Conservation (phyloP, 1,140 invertebrate species). For the Sycobia sp. region DNA sequence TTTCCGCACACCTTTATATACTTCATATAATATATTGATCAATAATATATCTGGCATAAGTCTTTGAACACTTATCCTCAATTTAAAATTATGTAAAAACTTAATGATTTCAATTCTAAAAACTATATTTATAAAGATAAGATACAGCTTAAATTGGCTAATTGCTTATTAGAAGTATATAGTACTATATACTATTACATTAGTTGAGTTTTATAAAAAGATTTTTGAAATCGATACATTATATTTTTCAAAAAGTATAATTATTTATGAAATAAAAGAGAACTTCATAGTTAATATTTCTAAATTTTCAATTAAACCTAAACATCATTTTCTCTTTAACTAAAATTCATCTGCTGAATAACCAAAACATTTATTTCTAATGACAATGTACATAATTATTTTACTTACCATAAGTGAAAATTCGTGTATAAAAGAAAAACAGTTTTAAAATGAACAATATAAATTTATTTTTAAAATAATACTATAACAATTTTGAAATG, state of each 20-base stretch:
- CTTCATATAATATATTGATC: conserved; percentile 16
- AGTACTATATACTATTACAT: conserved; percentile 19
- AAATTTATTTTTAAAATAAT: conserved; percentile 34
- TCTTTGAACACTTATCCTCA: conserved; percentile 4
- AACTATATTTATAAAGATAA: conserved; percentile 11
- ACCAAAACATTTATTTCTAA: not conserved
- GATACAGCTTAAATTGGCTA: conserved; percentile 1
- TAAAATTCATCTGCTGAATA: not conserved
- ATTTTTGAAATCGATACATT: conserved; percentile 24
- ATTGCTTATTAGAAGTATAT: conserved; percentile 13
- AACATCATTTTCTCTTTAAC: conserved; percentile 5
- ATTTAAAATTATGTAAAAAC: conserved; percentile 7
- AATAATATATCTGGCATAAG: conserved; percentile 2
- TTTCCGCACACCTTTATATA: conserved; percentile 29
- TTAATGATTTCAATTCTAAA: conserved; percentile 11
- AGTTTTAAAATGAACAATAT: conserved; percentile 24
- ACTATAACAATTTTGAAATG: conserved; percentile 28
- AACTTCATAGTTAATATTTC: conserved; percentile 18
- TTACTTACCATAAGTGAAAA: not conserved
- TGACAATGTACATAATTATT: too few relatives aligned
- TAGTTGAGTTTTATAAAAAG: conserved; percentile 22
- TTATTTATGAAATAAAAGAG: conserved; percentile 21
- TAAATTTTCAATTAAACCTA: conserved; percentile 12
- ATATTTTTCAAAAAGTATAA: conserved; percentile 28
- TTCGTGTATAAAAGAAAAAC: not conserved